A percentile compares a stretch with the other conserved stretches of the same genome.
Conservation (phyloP, 2,113 vertebrate species). For the Corvus hawaiiensis region DNA sequence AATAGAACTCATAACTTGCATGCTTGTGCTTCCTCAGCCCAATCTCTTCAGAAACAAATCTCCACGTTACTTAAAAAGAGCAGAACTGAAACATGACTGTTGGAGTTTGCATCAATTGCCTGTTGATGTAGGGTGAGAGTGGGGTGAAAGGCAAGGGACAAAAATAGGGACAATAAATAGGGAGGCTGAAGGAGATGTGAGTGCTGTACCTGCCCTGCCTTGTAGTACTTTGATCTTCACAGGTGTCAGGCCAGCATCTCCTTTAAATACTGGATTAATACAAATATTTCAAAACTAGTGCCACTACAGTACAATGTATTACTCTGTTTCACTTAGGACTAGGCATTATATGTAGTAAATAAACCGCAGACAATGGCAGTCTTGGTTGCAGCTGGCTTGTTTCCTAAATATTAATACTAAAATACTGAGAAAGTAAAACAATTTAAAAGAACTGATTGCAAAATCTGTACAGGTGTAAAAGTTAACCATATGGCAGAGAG, state of each 20-base stretch:
- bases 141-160: not conserved
- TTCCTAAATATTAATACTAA: conserved; percentile 75
- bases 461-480: conserved; percentile 74
- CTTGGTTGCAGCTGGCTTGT: conserved; percentile 52
- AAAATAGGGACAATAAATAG: not conserved
- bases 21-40: conserved; percentile 38
- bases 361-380: not conserved
- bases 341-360: not conserved
- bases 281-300: not conserved
- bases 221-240: not conserved
- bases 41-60: conserved; percentile 11
- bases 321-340: not conserved
- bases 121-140: not conserved
- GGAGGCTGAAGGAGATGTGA: not conserved
- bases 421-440: conserved; percentile 66
- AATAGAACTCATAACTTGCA: conserved; percentile 59
- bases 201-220: not conserved
- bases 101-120: not conserved
- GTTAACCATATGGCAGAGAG: conserved; percentile 71
- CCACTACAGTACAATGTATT: not conserved
- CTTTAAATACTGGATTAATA: not conserved
- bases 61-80: not conserved
- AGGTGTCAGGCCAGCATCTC: not conserved
- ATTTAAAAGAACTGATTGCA: conserved; percentile 53
- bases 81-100: not conserved